Evolutionary conservation across 2,113 vertebrate species (phyloP).

Genomic region (Corvus moneduloides): DNA sequence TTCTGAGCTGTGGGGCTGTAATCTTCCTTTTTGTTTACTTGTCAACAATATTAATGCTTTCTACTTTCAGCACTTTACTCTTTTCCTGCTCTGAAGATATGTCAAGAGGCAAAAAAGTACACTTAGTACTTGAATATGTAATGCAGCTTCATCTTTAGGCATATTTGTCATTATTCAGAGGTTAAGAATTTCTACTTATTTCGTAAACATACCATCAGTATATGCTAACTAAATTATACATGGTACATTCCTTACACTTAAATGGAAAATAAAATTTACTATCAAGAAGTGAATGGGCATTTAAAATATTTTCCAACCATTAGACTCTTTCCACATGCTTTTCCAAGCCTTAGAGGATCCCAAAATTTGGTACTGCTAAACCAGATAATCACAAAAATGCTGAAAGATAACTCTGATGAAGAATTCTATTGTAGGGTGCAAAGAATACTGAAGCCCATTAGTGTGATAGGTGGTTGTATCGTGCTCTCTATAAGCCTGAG

Average conservation of each 20-base stretch:
- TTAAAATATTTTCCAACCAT: background rate
- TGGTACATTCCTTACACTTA: background rate
- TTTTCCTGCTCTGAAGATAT: slow-evolving; percentile 15
- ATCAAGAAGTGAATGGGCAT: background rate
- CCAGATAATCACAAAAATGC: background rate
- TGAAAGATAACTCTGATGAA: background rate
- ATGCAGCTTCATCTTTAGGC: background rate
- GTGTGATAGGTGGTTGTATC: background rate
- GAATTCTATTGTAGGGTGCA: background rate
- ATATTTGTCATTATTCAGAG: background rate
- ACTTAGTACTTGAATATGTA: background rate
- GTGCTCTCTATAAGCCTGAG: background rate
- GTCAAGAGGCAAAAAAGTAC: background rate
- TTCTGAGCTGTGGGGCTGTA: slow-evolving; percentile 10
- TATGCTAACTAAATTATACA: background rate
- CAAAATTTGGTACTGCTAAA: background rate
- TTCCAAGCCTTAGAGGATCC: background rate
- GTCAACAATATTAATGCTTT: slow-evolving; percentile 54
- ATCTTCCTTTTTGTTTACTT: slow-evolving; percentile 61
- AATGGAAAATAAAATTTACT: background rate
- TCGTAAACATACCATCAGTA: background rate
- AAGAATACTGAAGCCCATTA: background rate
- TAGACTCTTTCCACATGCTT: background rate
- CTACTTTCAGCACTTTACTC: slow-evolving; percentile 31
- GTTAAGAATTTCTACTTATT: background rate